Percentiles rank a stretch among this genome's conserved stretches.
Evolutionary conservation across 1,140 invertebrate species (phyloP).

Genomic region (Macrobrachium rosenbergii): DNA sequence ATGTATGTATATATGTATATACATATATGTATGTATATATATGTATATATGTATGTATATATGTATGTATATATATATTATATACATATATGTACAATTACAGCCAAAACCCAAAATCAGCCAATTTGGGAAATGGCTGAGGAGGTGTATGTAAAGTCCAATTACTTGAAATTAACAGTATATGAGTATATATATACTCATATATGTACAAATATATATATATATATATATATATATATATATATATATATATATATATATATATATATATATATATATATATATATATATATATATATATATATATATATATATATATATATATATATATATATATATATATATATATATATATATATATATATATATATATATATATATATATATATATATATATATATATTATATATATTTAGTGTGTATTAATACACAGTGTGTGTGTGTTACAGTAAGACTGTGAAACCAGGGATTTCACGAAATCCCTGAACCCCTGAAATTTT

Average conservation of each 20-base stretch:
- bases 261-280: slow-evolving; percentile 11
- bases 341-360: slow-evolving; percentile 20
- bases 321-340: slow-evolving; percentile 22
- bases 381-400: slow-evolving; percentile 8
- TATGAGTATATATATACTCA: not conserved
- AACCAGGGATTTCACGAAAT: too few species aligned
- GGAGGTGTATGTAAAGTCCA: too few species aligned
- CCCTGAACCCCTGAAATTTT: too few species aligned
- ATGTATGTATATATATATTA: not conserved
- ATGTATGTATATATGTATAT: too few species aligned
- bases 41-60: too few species aligned
- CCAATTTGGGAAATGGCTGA: too few species aligned
- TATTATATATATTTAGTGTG: slow-evolving; percentile 11
- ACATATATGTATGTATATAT: too few species aligned
- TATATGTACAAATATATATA: slow-evolving; percentile 2
- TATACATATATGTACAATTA: not conserved
- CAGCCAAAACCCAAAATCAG: too few species aligned
- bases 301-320: slow-evolving; percentile 22
- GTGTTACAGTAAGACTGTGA: too few species aligned
- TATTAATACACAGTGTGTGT: too few species aligned
- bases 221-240: slow-evolving; percentile 22
- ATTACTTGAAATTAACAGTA: too few species aligned
- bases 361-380: slow-evolving; percentile 14
- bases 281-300: slow-evolving; percentile 17
- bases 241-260: slow-evolving; percentile 11